These are phyloP conservation scores for Ceratosolen fusciceps DNA, from an alignment of 1,140 invertebrate genomes.

Conservation along the genomic window DNA sequence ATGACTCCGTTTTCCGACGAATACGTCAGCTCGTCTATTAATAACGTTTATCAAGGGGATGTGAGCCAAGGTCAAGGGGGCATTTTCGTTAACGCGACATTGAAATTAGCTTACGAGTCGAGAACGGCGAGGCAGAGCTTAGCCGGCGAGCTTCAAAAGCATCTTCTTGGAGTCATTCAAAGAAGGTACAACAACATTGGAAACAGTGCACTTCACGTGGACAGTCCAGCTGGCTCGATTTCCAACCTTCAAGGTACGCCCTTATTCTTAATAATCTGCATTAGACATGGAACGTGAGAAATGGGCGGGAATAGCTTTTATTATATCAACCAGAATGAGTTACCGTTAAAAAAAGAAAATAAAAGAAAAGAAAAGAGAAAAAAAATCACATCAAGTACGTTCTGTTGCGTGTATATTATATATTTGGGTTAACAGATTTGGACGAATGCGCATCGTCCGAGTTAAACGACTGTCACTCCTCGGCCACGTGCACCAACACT, in stretches of 20 bases:
- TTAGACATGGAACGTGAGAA: too few species aligned
- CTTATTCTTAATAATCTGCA: too few species aligned
- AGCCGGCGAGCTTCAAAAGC: constrained; percentile 83
- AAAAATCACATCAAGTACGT: too few species aligned
- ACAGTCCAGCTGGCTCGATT: constrained; percentile 82
- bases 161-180: constrained; percentile 87
- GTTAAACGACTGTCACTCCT: constrained; percentile 91
- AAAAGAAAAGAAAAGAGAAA: too few species aligned
- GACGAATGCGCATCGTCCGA: constrained; percentile 90
- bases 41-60: constrained; percentile 84
- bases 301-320: too few species aligned
- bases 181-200: constrained; percentile 88
- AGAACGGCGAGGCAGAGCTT: constrained; percentile 79
- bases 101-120: constrained; percentile 74
- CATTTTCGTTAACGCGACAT: constrained; percentile 87
- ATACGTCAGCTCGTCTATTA: constrained; percentile 85
- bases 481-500: constrained; percentile 88
- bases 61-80: constrained; percentile 77
- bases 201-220: constrained; percentile 86
- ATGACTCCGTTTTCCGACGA: constrained; percentile 91
- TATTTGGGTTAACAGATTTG: constrained; percentile 80
- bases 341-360: too few species aligned
- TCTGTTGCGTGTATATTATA: too few species aligned
- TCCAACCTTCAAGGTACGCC: constrained; percentile 76
- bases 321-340: too few species aligned